These are phyloP conservation scores for Eueremaeus valkanovi DNA, from an alignment of 2,888 invertebrate genomes.

Conservation along the genomic window DNA sequence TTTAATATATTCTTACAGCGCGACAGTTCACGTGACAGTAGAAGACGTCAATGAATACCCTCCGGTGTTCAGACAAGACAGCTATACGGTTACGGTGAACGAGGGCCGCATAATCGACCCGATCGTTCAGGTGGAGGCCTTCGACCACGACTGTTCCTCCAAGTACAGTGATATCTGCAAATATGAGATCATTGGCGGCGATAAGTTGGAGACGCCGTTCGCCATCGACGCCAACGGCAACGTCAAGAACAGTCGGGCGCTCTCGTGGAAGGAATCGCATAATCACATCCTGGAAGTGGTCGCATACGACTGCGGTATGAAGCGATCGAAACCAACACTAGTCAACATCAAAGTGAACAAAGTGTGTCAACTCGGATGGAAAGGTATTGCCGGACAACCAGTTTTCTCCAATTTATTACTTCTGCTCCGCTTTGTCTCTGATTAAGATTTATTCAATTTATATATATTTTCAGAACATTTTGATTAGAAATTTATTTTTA, in stretches of 20 bases:
- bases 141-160: conserved; percentile 91
- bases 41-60: conserved; percentile 48
- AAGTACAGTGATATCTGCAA: conserved; percentile 93
- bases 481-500: not conserved
- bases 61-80: conserved; percentile 47
- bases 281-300: conserved; percentile 89
- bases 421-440: not conserved
- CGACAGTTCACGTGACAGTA: conserved; percentile 47
- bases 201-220: conserved; percentile 81
- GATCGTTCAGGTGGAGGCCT: conserved; percentile 83
- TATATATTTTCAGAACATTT: too few relatives aligned
- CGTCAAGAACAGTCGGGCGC: conserved; percentile 86
- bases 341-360: conserved; percentile 90
- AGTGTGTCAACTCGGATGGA: conserved; percentile 72
- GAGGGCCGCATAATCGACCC: conserved; percentile 70
- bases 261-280: conserved; percentile 87
- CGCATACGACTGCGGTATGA: conserved; percentile 96
- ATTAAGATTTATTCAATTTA: too few relatives aligned
- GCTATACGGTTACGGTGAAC: conserved; percentile 46
- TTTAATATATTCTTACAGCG: too few relatives aligned
- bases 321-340: conserved; percentile 86
- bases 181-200: conserved; percentile 73
- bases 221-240: conserved; percentile 82
- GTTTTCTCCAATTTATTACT: not conserved
- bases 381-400: conserved; percentile 57